These are phyloP conservation scores for Agrilus mali DNA, from an alignment of 2,888 invertebrate genomes.

Conservation along the genomic window DNA sequence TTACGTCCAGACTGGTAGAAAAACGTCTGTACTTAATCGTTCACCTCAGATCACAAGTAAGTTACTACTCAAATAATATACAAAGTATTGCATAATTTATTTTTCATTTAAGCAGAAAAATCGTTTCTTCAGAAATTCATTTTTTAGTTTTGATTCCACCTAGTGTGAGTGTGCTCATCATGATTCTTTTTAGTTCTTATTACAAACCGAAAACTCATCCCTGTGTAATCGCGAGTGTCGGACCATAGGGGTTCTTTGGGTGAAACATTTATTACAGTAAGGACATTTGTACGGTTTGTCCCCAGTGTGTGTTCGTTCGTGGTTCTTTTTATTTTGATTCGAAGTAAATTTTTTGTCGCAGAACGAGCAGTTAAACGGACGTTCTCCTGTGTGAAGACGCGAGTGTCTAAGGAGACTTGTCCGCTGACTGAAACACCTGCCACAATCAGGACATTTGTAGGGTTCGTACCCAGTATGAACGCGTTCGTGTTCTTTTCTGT, in stretches of 20 bases:
- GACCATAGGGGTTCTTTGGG: slow-evolving; percentile 19
- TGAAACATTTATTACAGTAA: slow-evolving; percentile 44
- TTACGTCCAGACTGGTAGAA: no score
- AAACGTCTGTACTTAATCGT: no score
- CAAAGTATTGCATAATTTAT: no score
- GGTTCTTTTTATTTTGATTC: slow-evolving; percentile 45
- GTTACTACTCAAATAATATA: no score
- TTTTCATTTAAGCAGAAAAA: no score
- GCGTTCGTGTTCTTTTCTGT: slow-evolving; percentile 34
- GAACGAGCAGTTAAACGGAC: slow-evolving; percentile 43
- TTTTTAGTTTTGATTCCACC: no score
- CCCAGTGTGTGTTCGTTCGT: slow-evolving; percentile 47
- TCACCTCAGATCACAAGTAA: no score
- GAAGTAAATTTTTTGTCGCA: slow-evolving; percentile 48
- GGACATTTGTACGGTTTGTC: slow-evolving; percentile 43
- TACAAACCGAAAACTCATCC: slow-evolving; percentile 15
- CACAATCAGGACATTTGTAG: slow-evolving; percentile 20
- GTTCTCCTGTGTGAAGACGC: slow-evolving; percentile 46
- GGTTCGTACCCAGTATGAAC: slow-evolving; percentile 43
- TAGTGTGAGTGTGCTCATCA: no score
- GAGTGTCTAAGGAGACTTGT: slow-evolving; percentile 43
- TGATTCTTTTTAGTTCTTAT: no score
- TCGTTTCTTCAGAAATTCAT: no score
- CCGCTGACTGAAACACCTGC: slow-evolving; percentile 39
- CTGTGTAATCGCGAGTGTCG: slow-evolving; percentile 14